Base-by-base conservation (phyloP, 37 sponge, comb jelly and placozoan species). In the Halichondria panicea region DNA sequence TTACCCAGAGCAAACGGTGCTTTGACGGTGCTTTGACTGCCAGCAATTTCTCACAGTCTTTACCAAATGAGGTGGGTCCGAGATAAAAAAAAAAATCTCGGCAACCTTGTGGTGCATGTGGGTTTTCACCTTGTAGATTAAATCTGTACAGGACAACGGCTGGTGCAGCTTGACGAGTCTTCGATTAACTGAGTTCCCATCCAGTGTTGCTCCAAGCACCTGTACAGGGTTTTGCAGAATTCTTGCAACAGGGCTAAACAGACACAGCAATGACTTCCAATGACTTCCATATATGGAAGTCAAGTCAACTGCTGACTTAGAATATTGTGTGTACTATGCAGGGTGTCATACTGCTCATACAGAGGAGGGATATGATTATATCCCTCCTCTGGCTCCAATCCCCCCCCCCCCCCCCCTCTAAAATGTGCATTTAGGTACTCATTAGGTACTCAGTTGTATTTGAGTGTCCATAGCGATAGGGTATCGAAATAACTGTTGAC, bases 1-100 rank as follows among this genome's bases (percentile, higher is more conserved):
- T 57, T 67, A 79, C 80, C 80, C 70, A 79, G n/a, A 79, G 80
- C 8, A 24, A 18, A 25, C 79, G 38, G 4, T 35, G n/a, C 44
- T 53, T 65, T 30, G 69, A 25, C 79, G 38, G 4, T 35, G n/a
- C 44, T 53, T 65, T 30, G 69, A 68, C 38, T 12, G 21, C 60
- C 38, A 68, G 57, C 79, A 66, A 68, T 78, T 78, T 55, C 79
- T 70, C 21, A 33, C 35, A 33, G 77, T 45, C n/a, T n/a, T n/a
- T n/a, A n/a, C n/a, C n/a, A n/a, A n/a, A n/a, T n/a, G n/a, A n/a
- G 24, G 54, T 52, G 56, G 56, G 28, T 78, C 75, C 37, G 60
- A 38, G 68, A 66, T 43, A 43, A 79, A 68, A 40, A 62, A 75
- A 39, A 36, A 77, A 18, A 79, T 9, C 12, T 58, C 41, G 13